Evolutionary conservation across 2,888 invertebrate genomes (phyloP).

Genomic region (Heliconius erato): DNA sequence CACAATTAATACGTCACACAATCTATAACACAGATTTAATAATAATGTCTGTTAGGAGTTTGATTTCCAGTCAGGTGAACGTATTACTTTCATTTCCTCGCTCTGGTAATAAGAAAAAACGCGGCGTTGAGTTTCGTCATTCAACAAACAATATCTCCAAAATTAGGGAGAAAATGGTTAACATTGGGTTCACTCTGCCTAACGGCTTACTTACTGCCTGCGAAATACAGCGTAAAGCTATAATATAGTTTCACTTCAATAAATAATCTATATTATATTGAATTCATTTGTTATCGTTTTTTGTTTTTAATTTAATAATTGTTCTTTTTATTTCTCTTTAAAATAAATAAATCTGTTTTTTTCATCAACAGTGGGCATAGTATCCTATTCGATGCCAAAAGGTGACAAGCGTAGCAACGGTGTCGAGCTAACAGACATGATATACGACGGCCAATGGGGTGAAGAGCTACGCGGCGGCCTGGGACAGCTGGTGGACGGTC

Average conservation of each 20-base stretch:
- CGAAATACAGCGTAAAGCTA: too few species aligned
- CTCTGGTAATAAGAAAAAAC: too few species aligned
- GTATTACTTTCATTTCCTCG: too few species aligned
- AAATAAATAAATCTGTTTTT: background rate
- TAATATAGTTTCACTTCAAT: too few species aligned
- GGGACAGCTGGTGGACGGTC: constrained; percentile 94
- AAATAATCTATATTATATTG: too few species aligned
- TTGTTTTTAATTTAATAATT: too few species aligned
- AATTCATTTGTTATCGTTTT: too few species aligned
- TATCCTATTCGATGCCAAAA: constrained; percentile 95
- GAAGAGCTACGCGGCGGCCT: constrained; percentile 91
- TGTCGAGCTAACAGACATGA: constrained; percentile 93
- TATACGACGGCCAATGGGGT: constrained; percentile 94
- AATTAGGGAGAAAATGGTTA: background rate
- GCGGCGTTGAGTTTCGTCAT: background rate
- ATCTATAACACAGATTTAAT: too few species aligned
- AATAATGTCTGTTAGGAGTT: too few species aligned
- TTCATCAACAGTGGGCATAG: constrained; percentile 88
- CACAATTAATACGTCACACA: too few species aligned
- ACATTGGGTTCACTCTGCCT: background rate
- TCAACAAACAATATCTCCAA: background rate
- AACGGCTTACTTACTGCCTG: background rate
- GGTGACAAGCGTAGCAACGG: constrained; percentile 93
- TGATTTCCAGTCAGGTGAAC: too few species aligned
- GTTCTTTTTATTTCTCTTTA: too few species aligned